Conservation (phyloP, 2,113 vertebrate species). For the Bungarus multicinctus region DNA sequence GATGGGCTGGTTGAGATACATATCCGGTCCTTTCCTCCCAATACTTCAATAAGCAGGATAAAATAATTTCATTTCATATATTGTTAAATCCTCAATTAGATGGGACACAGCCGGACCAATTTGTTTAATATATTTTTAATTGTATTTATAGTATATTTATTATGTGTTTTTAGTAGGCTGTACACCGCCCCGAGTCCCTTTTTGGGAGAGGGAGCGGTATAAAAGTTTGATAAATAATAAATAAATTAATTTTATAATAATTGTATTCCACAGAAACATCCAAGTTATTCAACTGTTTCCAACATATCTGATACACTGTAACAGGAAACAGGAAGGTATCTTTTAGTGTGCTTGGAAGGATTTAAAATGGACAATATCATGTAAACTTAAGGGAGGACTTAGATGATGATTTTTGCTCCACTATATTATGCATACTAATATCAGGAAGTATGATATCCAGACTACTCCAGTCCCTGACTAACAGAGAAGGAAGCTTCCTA, state of each 20-base stretch:
- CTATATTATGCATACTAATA: neutral
- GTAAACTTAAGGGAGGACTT: neutral
- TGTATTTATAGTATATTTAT: too few species aligned
- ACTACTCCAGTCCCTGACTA: neutral
- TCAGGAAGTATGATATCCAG: neutral
- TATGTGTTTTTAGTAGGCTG: too few species aligned
- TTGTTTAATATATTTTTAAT: too few species aligned
- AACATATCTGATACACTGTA: neutral
- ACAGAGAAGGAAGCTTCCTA: neutral
- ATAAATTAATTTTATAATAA: conserved; percentile 5
- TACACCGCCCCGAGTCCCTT: too few species aligned
- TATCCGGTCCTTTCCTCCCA: neutral
- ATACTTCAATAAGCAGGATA: neutral
- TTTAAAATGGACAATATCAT: neutral
- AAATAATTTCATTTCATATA: neutral
- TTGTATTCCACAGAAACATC: neutral
- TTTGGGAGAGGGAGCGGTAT: too few species aligned
- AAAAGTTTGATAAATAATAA: too few species aligned
- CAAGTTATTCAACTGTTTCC: neutral
- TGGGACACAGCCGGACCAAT: too few species aligned
- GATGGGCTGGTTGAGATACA: neutral
- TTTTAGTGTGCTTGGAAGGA: neutral
- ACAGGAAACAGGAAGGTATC: neutral
- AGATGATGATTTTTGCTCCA: neutral
- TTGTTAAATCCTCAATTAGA: too few species aligned